A percentile compares a stretch with the other conserved stretches of the same genome.
These are phyloP conservation scores for Pentamera pediparva DNA, from an alignment of 53 echinoderm and acorn worm species.

Conservation along the genomic window DNA sequence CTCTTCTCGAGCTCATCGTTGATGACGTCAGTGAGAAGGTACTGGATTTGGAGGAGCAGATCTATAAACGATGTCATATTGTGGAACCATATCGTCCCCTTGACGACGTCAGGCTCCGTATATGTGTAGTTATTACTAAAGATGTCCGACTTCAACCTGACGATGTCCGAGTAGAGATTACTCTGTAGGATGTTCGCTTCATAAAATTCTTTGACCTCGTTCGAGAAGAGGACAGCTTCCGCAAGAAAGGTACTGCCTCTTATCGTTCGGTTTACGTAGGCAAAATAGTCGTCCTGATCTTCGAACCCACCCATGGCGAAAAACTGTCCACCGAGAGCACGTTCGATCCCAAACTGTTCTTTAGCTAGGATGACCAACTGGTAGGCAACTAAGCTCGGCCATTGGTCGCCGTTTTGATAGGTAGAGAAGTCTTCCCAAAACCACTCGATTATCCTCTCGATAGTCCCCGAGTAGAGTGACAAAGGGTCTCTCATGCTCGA, in stretches of 20 bases:
- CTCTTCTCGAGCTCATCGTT: background rate
- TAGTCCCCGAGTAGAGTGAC: conserved; percentile 77
- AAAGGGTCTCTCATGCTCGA: background rate
- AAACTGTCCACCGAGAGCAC: conserved; percentile 85
- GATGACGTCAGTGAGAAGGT: conserved; percentile 34
- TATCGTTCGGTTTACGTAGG: conserved; percentile 20
- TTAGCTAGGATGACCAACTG: conserved; percentile 86
- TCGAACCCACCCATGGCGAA: conserved; percentile 80
- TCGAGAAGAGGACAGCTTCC: conserved; percentile 5
- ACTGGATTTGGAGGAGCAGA: conserved; percentile 50
- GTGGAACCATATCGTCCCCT: conserved; percentile 48
- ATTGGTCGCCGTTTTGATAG: conserved; percentile 74
- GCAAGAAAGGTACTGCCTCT: background rate
- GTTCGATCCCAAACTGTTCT: conserved; percentile 92
- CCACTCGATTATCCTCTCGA: conserved; percentile 83
- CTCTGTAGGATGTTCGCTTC: background rate
- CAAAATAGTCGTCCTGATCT: conserved; percentile 9
- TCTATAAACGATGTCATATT: conserved; percentile 56
- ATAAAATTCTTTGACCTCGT: background rate
- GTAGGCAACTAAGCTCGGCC: conserved; percentile 84
- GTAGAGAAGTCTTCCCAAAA: conserved; percentile 76
- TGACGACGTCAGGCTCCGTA: background rate
- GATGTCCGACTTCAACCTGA: conserved; percentile 7
- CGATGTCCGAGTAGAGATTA: background rate
- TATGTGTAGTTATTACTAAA: background rate